These are phyloP conservation scores for Polyommatus iphigenia DNA, from an alignment of 2,888 invertebrate genomes.

Conservation along the genomic window DNA sequence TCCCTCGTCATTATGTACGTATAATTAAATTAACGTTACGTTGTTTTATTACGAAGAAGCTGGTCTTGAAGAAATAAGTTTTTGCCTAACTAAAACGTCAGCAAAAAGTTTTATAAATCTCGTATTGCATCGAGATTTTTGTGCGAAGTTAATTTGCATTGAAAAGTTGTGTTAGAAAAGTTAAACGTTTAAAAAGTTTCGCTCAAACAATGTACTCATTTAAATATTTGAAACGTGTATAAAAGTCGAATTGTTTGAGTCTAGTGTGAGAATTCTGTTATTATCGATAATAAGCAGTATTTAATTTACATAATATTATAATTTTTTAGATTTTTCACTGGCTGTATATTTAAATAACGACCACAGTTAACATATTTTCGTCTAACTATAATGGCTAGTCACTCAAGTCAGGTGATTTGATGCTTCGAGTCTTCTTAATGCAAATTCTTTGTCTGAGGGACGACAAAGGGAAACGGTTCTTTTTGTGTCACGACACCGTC, in stretches of 20 bases:
- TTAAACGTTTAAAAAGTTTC: not conserved
- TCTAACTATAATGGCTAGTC: not conserved
- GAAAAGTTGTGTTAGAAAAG: not conserved
- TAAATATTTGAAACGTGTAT: not conserved
- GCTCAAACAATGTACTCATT: slow-evolving; percentile 17
- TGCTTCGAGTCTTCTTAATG: not conserved
- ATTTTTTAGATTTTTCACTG: not conserved
- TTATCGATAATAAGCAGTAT: slow-evolving; percentile 17
- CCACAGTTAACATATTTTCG: not conserved
- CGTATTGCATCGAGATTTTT: not conserved
- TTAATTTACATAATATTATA: slow-evolving; percentile 22
- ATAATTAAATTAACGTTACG: slow-evolving; percentile 20
- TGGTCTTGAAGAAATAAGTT: not conserved
- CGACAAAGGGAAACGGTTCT: slow-evolving; percentile 14
- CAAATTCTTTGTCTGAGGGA: not conserved
- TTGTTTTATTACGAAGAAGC: not conserved
- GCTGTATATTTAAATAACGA: slow-evolving; percentile 10
- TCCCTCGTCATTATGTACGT: slow-evolving; percentile 10
- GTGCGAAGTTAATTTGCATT: not conserved
- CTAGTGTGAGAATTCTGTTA: not conserved
- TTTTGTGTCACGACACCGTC: slow-evolving; percentile 9
- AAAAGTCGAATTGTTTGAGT: not conserved
- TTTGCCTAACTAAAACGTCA: not conserved
- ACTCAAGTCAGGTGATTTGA: not conserved
- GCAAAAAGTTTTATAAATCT: not conserved